phyloP scores from a whole-genome alignment of 2,113 vertebrate species.

The Chunga burmeisteri region DNA sequence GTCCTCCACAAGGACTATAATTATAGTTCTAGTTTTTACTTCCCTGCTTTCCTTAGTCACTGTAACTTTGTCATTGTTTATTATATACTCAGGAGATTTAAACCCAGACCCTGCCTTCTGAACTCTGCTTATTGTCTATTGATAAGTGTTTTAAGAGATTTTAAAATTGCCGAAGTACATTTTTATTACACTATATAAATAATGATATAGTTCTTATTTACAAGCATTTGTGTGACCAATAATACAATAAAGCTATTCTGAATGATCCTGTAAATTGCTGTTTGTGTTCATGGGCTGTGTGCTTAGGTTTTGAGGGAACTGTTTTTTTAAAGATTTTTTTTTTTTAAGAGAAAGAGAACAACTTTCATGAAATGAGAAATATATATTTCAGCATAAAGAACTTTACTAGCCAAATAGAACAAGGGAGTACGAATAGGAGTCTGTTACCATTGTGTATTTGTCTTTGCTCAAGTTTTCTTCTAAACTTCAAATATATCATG shows the following conservation, averaged over 20 bases:
- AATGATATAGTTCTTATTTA: slow-evolving; percentile 10
- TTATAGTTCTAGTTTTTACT: neutral
- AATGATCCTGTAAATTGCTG: neutral
- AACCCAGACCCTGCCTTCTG: neutral
- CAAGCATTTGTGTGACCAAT: neutral
- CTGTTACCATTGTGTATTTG: neutral
- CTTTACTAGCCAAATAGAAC: neutral
- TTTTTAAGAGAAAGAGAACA: neutral
- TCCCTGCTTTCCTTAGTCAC: neutral
- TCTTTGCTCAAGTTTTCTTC: neutral
- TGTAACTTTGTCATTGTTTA: neutral
- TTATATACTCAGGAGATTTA: neutral
- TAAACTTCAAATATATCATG: neutral
- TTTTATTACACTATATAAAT: slow-evolving; percentile 13
- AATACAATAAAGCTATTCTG: slow-evolving; percentile 6
- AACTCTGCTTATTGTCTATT: slow-evolving; percentile 25
- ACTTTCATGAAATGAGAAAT: neutral
- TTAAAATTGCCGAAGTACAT: slow-evolving; percentile 8
- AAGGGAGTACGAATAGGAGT: neutral
- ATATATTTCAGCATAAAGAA: neutral
- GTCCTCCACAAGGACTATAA: neutral
- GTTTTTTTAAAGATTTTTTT: neutral
- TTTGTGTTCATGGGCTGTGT: neutral
- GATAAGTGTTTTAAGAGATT: neutral
- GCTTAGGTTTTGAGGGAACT: neutral